These are phyloP conservation scores for Papilio machaon DNA, from an alignment of 1,140 invertebrate genomes.

Conservation along the genomic window DNA sequence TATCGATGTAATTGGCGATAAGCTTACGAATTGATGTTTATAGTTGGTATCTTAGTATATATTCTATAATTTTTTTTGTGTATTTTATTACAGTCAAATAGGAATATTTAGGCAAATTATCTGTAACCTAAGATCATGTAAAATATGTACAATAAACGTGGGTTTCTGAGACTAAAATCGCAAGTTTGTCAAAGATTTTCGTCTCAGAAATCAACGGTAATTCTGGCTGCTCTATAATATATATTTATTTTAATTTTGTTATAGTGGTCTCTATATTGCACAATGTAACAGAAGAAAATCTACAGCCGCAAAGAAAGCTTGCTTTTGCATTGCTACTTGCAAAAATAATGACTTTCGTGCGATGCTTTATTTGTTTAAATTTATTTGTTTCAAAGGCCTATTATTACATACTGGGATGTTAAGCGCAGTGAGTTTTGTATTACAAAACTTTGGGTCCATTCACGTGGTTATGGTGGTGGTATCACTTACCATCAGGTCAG, in stretches of 20 bases:
- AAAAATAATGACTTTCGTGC: not conserved
- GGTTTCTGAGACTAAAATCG: too few species aligned
- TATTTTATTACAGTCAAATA: too few species aligned
- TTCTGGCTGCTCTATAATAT: too few species aligned
- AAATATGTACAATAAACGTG: too few species aligned
- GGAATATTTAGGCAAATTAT: too few species aligned
- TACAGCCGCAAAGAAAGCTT: not conserved
- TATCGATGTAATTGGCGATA: not conserved
- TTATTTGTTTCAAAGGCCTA: not conserved
- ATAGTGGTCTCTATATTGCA: not conserved
- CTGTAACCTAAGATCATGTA: too few species aligned
- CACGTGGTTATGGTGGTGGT: not conserved
- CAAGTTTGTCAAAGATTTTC: too few species aligned
- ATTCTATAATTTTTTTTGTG: not conserved
- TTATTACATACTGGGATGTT: not conserved
- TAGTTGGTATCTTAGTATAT: not conserved
- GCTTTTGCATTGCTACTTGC: not conserved
- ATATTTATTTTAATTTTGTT: too few species aligned
- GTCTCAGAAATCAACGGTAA: too few species aligned
- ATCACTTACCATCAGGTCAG: not conserved
- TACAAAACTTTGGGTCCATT: not conserved
- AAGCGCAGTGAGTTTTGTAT: not conserved
- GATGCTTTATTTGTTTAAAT: slow-evolving; percentile 7
- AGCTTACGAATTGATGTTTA: not conserved
- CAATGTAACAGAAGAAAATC: not conserved